Evolutionary conservation across 2,797 vertebrate species (phyloP).

Genomic region (Platyrinchus mystaceus): DNA sequence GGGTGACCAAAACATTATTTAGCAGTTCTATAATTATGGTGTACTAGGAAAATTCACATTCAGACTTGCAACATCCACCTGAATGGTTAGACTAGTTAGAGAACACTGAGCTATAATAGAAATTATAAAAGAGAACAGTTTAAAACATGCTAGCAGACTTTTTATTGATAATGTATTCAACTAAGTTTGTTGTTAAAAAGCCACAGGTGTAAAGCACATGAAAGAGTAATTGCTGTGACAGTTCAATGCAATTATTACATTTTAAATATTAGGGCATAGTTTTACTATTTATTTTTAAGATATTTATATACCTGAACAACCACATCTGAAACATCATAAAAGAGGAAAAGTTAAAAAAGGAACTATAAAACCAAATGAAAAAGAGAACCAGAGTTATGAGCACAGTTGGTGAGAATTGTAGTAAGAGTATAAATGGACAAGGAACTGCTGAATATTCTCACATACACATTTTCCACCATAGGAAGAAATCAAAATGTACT

Average conservation of each 20-base stretch:
- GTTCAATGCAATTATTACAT: constrained; percentile 4
- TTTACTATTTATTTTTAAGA: constrained; percentile 25
- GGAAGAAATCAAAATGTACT: constrained; percentile 33
- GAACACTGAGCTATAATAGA: constrained; percentile 12
- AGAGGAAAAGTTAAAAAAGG: not conserved
- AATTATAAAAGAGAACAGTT: not conserved
- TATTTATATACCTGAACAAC: not conserved
- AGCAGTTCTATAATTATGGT: constrained; percentile 25
- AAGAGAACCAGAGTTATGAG: not conserved
- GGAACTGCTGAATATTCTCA: not conserved
- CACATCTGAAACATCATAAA: constrained; percentile 1
- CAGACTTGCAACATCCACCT: not conserved
- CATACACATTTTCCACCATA: not conserved
- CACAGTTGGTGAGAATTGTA: not conserved
- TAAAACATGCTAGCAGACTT: constrained; percentile 14
- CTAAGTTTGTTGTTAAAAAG: constrained; percentile 50
- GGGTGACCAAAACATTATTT: constrained; percentile 51
- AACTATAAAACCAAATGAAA: not conserved
- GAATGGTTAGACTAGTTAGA: constrained; percentile 1
- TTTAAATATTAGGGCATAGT: not conserved
- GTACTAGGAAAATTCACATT: constrained; percentile 29
- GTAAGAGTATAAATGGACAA: not conserved
- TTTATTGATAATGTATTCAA: constrained; percentile 36
- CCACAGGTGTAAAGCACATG: constrained; percentile 26
- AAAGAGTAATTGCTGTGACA: not conserved